A percentile compares a stretch with the other conserved stretches of the same genome.
Evolutionary conservation across 2,113 vertebrate species (phyloP).

Genomic region (Saccopteryx bilineata): DNA sequence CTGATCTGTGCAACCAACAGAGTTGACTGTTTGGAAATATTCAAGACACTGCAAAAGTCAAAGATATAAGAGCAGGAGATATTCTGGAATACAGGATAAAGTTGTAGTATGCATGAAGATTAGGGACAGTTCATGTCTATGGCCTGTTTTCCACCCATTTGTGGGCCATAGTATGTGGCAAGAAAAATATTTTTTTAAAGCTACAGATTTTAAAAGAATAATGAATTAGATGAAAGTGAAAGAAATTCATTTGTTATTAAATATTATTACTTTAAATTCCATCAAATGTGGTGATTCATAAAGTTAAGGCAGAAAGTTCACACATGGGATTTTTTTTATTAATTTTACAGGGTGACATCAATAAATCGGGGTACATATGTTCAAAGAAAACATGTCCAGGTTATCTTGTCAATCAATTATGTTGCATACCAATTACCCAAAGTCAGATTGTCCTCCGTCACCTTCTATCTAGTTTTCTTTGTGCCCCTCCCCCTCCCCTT

Average conservation of each 20-base stretch:
- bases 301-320: neutral
- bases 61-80: neutral
- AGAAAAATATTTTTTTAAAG: neutral
- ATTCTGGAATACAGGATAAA: neutral
- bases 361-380: too few relatives aligned
- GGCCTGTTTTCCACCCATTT: neutral
- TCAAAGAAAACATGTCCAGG: too few relatives aligned
- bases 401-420: too few relatives aligned
- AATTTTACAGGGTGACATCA: too few relatives aligned
- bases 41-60: neutral
- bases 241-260: neutral
- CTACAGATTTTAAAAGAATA: neutral
- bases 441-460: too few relatives aligned
- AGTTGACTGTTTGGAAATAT: neutral
- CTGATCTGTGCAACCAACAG: neutral
- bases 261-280: neutral
- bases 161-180: neutral
- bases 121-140: neutral
- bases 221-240: neutral
- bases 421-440: too few relatives aligned
- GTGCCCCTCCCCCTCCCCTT: too few relatives aligned
- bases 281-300: neutral
- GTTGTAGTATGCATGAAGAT: neutral
- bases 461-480: too few relatives aligned
- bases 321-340: neutral